phyloP scores from a whole-genome alignment of 2,888 invertebrate genomes.

The Ormyrus pomaceus region DNA sequence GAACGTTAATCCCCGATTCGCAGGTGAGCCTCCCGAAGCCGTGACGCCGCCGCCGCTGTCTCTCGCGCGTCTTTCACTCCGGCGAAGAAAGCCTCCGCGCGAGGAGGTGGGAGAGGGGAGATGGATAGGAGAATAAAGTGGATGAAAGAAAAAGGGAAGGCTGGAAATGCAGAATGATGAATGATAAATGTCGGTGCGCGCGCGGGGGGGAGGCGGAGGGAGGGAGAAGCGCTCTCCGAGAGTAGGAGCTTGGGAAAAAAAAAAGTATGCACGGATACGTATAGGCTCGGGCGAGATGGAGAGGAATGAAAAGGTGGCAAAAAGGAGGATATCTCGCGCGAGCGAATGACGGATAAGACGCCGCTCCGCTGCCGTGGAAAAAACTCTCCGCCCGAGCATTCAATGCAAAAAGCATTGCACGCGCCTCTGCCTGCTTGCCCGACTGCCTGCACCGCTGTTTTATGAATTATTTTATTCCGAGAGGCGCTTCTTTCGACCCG shows the following conservation, averaged over 20 bases:
- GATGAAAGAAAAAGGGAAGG: constrained; percentile 32
- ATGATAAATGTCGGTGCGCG: constrained; percentile 50
- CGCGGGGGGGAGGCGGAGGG: constrained; percentile 55
- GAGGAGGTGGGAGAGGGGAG: neutral
- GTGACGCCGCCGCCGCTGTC: neutral
- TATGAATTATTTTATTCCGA: neutral
- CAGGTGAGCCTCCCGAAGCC: no score
- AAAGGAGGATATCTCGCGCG: constrained; percentile 7
- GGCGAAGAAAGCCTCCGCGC: constrained; percentile 24
- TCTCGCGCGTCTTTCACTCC: neutral
- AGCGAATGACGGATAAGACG: constrained; percentile 43
- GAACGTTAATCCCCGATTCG: no score
- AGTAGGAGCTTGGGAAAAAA: constrained; percentile 13
- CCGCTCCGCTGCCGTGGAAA: neutral
- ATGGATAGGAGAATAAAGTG: constrained; percentile 29
- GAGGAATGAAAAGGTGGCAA: constrained; percentile 18
- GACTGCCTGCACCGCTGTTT: neutral
- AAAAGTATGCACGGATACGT: neutral
- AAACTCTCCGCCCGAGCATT: constrained; percentile 14
- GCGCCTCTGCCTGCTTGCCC: neutral
- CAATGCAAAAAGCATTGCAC: constrained; percentile 1
- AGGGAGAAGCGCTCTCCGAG: constrained; percentile 29
- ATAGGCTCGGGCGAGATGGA: neutral
- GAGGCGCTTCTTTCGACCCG: no score
- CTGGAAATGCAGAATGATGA: constrained; percentile 48